These are phyloP conservation scores for Pissodes strobi DNA, from an alignment of 1,140 invertebrate genomes.

Conservation along the genomic window DNA sequence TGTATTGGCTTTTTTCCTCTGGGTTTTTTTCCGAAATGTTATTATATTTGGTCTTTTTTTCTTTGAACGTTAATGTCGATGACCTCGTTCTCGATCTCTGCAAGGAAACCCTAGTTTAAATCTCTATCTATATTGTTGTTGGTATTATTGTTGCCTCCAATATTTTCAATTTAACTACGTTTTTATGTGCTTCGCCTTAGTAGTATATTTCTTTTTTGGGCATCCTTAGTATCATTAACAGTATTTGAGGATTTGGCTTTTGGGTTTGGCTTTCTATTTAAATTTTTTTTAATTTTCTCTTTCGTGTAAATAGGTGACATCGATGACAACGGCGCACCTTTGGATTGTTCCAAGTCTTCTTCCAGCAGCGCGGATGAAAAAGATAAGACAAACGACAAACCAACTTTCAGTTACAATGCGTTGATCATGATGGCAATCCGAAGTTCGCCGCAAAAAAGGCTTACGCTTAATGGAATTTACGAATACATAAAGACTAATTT, in stretches of 20 bases:
- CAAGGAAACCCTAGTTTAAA: background rate
- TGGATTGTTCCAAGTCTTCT: slow-evolving; percentile 60
- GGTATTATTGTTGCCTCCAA: background rate
- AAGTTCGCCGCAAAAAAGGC: too few species aligned
- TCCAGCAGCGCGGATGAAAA: slow-evolving; percentile 45
- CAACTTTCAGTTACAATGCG: too few species aligned
- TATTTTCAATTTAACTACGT: background rate
- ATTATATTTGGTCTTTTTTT: background rate
- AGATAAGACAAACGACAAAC: too few species aligned
- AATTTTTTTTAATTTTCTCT: too few species aligned
- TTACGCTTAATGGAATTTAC: too few species aligned
- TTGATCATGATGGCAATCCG: too few species aligned
- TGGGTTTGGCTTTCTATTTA: too few species aligned
- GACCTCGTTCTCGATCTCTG: background rate
- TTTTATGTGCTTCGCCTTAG: too few species aligned
- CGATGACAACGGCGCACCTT: slow-evolving; percentile 61
- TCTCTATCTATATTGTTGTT: background rate
- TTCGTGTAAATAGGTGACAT: slow-evolving; percentile 57
- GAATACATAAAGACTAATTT: too few species aligned
- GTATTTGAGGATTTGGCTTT: too few species aligned
- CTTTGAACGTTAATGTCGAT: background rate
- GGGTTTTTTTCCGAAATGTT: background rate
- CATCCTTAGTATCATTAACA: too few species aligned
- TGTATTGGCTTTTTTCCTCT: background rate
- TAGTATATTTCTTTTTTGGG: too few species aligned